Evolutionary conservation across 1,140 invertebrate genomes (phyloP), one percentile per base, ranked within the genome.

Genomic region (Nilaparvata lugens): DNA sequence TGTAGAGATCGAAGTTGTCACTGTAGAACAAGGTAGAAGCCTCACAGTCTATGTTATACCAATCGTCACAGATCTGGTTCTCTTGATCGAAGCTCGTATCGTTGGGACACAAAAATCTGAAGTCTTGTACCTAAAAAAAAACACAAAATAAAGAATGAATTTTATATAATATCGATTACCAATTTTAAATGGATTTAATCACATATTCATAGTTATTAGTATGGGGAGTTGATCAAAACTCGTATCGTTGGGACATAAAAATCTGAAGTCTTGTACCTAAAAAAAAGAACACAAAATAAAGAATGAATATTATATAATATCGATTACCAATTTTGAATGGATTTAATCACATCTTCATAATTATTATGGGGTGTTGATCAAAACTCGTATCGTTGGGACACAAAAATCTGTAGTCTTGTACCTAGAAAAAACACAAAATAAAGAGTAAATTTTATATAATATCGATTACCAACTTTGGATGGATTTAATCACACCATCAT

Each of bases 1-100:
- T 81, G 74, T 89, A 91, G 58, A 91, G 78, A 77, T 92, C 88
- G 65, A 90, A 88, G 73, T 89, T 88, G 74, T 90, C 88, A 70
- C 86, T 88, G 75, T 87, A 88, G 67, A 85, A 90, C 48, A 89
- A 74, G 13, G 86, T 85, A 2, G 88, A 82, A 18, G 85, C 83
- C 64, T 87, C 84, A 70, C 91, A 93, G 67, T 91, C 88, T 0
- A 93, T 87, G 68, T 93, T 89, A 61, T 86, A 87, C 89, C 89
- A 93, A 69, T 91, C 88, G 51, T 90, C 89, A 72, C 91, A 94
- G 21, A 91, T 93, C 73, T 93, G 89, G 57, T 90, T 88, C 70
- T 93, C 91, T 71, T 94, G 91, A 71, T 95, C 91, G 74, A 95
- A 94, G 60, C 91, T 84, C 0, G 92, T 95, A 63, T 91, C 89